Conservation (phyloP, 2,113 vertebrate species). For the Puma concolor region DNA sequence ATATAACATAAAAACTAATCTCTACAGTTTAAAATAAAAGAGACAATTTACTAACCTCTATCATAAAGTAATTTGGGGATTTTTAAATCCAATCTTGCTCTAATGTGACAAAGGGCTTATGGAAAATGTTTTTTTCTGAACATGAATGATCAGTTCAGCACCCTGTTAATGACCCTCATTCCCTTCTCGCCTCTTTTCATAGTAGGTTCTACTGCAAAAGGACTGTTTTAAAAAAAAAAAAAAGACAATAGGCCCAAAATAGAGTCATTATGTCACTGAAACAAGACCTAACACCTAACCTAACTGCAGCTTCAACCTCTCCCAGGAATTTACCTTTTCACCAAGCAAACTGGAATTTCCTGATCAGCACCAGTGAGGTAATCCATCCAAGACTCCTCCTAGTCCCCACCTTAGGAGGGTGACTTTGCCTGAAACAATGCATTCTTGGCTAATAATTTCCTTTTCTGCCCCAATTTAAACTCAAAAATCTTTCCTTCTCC, state of each 20-base stretch:
- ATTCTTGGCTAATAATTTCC: neutral
- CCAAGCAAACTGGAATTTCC: neutral
- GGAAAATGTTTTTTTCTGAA: neutral
- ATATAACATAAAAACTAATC: neutral
- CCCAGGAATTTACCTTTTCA: neutral
- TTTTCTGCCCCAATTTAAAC: neutral
- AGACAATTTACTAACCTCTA: neutral
- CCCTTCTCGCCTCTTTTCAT: neutral
- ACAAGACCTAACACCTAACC: neutral
- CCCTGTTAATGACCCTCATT: neutral
- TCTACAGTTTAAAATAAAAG: neutral
- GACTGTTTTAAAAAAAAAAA: neutral
- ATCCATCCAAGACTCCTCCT: neutral
- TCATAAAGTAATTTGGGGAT: neutral
- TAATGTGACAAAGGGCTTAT: neutral
- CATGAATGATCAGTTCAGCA: neutral
- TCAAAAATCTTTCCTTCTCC: neutral
- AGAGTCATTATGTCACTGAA: neutral
- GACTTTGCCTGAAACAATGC: neutral
- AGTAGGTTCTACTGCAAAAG: neutral
- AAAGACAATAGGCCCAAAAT: neutral
- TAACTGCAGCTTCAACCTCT: neutral
- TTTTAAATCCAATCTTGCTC: neutral
- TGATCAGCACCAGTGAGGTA: neutral
- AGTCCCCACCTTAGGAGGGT: neutral